phyloP scores from a whole-genome alignment of 1,140 invertebrate genomes.

The Sesamia nonagrioides region DNA sequence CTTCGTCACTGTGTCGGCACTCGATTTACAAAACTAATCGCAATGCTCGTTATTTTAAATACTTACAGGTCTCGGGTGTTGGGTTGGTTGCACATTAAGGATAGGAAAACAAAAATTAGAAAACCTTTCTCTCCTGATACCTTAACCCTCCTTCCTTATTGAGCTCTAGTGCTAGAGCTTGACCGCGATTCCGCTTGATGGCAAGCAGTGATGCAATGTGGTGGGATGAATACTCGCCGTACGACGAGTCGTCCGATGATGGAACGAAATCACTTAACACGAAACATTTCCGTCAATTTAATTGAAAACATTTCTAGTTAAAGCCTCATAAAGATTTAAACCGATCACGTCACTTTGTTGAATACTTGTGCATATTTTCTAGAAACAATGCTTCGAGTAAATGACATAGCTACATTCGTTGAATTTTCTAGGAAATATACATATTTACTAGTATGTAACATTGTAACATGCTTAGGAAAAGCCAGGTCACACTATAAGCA shows the following conservation, averaged over 20 bases:
- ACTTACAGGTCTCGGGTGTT: not conserved
- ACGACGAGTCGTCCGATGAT: too few relatives aligned
- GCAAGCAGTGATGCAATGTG: too few relatives aligned
- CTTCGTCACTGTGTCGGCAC: not conserved
- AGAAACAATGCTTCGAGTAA: conserved; percentile 1
- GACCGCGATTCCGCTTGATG: too few relatives aligned
- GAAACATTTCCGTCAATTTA: not conserved
- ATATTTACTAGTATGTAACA: not conserved
- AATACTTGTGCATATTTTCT: not conserved
- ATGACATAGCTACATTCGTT: not conserved
- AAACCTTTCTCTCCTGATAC: not conserved
- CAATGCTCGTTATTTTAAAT: conserved; percentile 30
- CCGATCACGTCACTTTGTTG: not conserved
- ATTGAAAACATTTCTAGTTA: conserved; percentile 9
- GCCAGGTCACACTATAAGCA: not conserved
- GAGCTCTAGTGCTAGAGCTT: too few relatives aligned
- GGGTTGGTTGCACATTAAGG: not conserved
- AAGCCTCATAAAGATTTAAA: not conserved
- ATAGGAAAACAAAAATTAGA: not conserved
- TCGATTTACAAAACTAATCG: conserved; percentile 20
- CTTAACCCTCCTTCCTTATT: too few relatives aligned
- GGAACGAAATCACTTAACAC: too few relatives aligned
- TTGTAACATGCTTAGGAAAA: conserved; percentile 15
- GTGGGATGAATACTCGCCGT: too few relatives aligned
- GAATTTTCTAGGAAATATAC: not conserved